These are phyloP conservation scores for Eudasyphora cyanicolor DNA, from an alignment of 2,888 invertebrate species.

Conservation along the genomic window DNA sequence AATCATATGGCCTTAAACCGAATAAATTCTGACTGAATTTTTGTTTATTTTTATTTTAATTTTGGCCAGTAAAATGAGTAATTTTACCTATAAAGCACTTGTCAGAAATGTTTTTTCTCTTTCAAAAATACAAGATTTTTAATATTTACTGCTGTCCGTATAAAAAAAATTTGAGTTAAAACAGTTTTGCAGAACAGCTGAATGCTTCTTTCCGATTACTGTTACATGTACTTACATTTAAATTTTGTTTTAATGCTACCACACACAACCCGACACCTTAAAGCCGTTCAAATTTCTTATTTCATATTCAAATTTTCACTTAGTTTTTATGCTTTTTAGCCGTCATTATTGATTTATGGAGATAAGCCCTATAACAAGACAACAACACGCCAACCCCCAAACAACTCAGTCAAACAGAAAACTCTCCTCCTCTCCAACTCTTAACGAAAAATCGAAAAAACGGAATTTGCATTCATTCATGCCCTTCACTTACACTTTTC, in stretches of 20 bases:
- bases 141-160: too few relatives aligned
- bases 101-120: too few relatives aligned
- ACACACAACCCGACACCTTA: too few relatives aligned
- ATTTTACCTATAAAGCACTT: too few relatives aligned
- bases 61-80: too few relatives aligned
- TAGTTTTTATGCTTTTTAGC: conserved; percentile 32
- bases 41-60: too few relatives aligned
- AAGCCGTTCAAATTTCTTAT: background rate
- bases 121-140: too few relatives aligned
- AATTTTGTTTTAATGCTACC: background rate
- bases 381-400: conserved; percentile 8
- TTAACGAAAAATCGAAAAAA: conserved; percentile 25
- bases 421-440: conserved; percentile 32
- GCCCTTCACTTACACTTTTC: conserved; percentile 4
- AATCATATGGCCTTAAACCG: too few relatives aligned
- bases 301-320: conserved; percentile 27
- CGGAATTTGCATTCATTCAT: conserved; percentile 15
- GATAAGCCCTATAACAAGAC: conserved; percentile 72
- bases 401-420: conserved; percentile 13
- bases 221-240: background rate
- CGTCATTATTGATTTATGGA: conserved; percentile 77
- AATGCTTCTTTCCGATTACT: too few relatives aligned
- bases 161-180: too few relatives aligned
- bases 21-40: too few relatives aligned
- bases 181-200: too few relatives aligned